Evolutionary conservation across 2,113 vertebrate species (phyloP).

Genomic region (Leiothrix lutea): DNA sequence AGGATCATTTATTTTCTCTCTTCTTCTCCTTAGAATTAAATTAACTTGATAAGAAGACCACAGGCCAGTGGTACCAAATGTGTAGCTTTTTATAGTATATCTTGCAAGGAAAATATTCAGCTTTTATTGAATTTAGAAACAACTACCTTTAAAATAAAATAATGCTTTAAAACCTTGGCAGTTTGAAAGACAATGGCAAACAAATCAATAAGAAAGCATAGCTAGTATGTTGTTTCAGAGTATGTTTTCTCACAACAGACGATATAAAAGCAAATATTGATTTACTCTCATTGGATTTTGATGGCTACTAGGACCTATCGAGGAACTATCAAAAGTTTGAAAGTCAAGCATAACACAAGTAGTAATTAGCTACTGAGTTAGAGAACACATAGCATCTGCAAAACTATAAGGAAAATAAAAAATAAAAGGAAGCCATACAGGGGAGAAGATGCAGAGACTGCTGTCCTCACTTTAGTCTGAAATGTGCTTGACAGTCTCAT

Average conservation of each 20-base stretch:
- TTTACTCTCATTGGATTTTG: conserved; percentile 14
- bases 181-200: conserved; percentile 11
- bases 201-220: conserved; percentile 16
- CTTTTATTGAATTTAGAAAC: not conserved
- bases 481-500: not conserved
- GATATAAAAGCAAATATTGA: conserved; percentile 38
- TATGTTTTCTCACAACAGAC: not conserved
- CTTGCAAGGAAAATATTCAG: not conserved
- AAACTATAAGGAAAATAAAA: not conserved
- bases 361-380: not conserved
- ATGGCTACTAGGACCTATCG: not conserved
- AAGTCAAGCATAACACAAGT: not conserved
- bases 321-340: conserved; percentile 2
- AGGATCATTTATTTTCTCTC: not conserved
- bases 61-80: not conserved
- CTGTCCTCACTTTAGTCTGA: not conserved
- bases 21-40: not conserved
- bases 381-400: not conserved
- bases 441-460: not conserved
- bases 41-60: not conserved
- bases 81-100: not conserved
- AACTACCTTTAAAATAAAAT: conserved; percentile 12
- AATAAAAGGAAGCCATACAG: not conserved
- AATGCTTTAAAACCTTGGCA: not conserved
- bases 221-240: not conserved